Percentiles rank a stretch among this genome's conserved stretches.
These are phyloP conservation scores for Epizoanthus fatuus DNA, from an alignment of 92 coral and sea anemone species.

Conservation along the genomic window DNA sequence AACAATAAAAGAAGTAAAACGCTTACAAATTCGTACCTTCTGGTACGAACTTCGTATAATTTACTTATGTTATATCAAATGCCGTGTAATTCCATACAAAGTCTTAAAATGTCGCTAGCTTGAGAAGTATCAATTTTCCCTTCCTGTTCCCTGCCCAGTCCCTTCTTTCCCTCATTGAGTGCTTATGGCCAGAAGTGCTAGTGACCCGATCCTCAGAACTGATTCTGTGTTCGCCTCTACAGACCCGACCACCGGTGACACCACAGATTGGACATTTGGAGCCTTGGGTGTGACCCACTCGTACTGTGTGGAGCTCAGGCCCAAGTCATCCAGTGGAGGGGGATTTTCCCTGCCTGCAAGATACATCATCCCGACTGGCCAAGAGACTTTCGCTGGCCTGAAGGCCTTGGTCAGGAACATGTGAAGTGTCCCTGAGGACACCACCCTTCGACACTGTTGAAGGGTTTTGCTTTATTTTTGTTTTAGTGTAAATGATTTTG, in stretches of 20 bases:
- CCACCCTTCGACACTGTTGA: not conserved
- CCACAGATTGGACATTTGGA: conserved; percentile 95
- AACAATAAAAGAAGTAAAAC: too few species aligned
- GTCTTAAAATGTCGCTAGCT: too few species aligned
- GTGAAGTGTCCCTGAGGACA: not conserved
- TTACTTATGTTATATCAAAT: too few species aligned
- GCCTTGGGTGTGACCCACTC: conserved; percentile 84
- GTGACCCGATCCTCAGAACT: too few species aligned
- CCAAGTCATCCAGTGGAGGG: conserved; percentile 32
- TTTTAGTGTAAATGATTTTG: conserved; percentile 23
- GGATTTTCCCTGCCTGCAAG: conserved; percentile 80
- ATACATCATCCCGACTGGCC: conserved; percentile 79
- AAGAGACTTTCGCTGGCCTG: conserved; percentile 90
- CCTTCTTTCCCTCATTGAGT: too few species aligned
- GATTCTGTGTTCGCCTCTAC: not conserved
- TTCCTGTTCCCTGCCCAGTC: too few species aligned
- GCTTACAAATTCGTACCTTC: too few species aligned
- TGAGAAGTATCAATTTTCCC: too few species aligned
- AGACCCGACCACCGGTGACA: conserved; percentile 94
- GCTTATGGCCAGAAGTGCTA: too few species aligned
- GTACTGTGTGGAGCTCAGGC: conserved; percentile 90
- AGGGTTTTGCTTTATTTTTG: not conserved
- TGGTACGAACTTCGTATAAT: too few species aligned
- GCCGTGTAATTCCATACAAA: too few species aligned
- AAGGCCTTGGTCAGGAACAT: conserved; percentile 81